phyloP scores from a whole-genome alignment of 2,888 invertebrate species.

The Apamea crenata region DNA sequence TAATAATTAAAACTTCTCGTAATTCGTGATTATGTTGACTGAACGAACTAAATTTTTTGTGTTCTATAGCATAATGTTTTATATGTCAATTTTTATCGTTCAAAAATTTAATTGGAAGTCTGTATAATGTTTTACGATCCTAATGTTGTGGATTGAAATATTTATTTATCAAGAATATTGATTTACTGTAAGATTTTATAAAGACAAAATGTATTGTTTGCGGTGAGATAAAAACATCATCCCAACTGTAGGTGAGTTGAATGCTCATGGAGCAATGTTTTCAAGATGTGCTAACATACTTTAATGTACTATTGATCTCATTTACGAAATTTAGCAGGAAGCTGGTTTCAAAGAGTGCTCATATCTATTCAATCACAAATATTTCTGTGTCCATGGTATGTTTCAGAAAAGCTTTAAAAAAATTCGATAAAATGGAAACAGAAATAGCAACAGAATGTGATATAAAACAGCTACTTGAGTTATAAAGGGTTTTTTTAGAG shows the following conservation, averaged over 20 bases:
- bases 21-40: constrained; percentile 68
- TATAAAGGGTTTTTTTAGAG: constrained; percentile 58
- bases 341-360: constrained; percentile 66
- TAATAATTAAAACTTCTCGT: constrained; percentile 59
- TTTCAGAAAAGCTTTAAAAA: constrained; percentile 65
- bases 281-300: constrained; percentile 70
- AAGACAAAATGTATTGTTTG: constrained; percentile 71
- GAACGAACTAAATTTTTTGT: constrained; percentile 68
- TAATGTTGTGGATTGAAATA: constrained; percentile 60
- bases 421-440: constrained; percentile 64
- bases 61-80: constrained; percentile 61
- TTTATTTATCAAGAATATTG: constrained; percentile 66
- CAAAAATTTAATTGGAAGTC: constrained; percentile 59
- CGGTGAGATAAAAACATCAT: constrained; percentile 75
- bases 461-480: constrained; percentile 70
- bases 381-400: constrained; percentile 68
- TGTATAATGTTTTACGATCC: constrained; percentile 54
- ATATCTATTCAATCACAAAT: constrained; percentile 69
- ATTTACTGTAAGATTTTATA: constrained; percentile 72
- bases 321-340: constrained; percentile 72
- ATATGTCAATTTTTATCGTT: constrained; percentile 62
- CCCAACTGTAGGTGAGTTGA: constrained; percentile 65
- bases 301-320: constrained; percentile 83
- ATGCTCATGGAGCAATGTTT: constrained; percentile 80
- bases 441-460: constrained; percentile 72